Evolutionary conservation across 2,888 invertebrate species (phyloP).

Genomic region (Eledona agricola): DNA sequence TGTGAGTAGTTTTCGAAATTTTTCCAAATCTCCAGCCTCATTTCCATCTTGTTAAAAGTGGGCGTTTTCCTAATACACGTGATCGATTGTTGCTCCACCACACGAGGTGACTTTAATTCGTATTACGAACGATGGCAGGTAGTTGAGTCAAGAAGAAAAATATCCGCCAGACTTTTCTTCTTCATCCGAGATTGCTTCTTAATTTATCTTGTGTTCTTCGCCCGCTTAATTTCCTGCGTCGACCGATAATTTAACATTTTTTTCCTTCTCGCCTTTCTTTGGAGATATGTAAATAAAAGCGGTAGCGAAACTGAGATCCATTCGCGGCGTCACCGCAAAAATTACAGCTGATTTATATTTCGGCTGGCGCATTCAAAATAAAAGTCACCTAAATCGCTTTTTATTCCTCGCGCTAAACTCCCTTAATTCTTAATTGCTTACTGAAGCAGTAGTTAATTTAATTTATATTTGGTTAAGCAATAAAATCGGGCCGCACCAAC

Average conservation of each 20-base stretch:
- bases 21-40: too few species aligned
- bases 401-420: constrained; percentile 60
- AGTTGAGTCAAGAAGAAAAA: constrained; percentile 43
- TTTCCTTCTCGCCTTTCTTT: constrained; percentile 1
- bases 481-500: constrained; percentile 60
- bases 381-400: constrained; percentile 61
- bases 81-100: constrained; percentile 52
- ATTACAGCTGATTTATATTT: constrained; percentile 51
- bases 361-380: constrained; percentile 55
- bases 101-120: constrained; percentile 50
- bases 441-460: constrained; percentile 64
- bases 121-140: constrained; percentile 48
- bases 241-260: background rate
- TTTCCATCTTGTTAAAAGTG: constrained; percentile 52
- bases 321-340: constrained; percentile 39
- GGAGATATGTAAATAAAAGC: constrained; percentile 15
- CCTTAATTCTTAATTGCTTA: constrained; percentile 63
- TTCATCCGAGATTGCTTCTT: constrained; percentile 26
- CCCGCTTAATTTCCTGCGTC: constrained; percentile 2
- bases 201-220: constrained; percentile 21
- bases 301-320: constrained; percentile 3
- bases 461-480: constrained; percentile 63
- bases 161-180: constrained; percentile 17
- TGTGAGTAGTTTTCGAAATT: constrained; percentile 13
- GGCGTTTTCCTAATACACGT: constrained; percentile 52